Evolutionary conservation across 2,888 invertebrate genomes (phyloP), one percentile per base, ranked within the genome.

Genomic region (Ptycholaimellus sp.): DNA sequence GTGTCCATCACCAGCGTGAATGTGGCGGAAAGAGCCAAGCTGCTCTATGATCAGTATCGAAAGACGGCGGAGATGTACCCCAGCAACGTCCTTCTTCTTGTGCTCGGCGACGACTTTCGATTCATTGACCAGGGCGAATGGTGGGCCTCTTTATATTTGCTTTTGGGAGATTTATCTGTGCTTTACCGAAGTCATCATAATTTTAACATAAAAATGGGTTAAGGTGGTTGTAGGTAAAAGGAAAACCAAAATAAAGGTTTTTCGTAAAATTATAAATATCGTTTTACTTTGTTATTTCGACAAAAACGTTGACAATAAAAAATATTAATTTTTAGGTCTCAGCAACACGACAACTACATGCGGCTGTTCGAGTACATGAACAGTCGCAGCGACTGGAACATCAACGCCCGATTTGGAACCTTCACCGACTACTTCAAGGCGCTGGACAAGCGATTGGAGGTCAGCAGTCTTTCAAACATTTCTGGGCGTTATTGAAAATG

Each of bases 91-190:
- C 79, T 82, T 0, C 65, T 93, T 11, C 79, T 87, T 54, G 85
- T 85, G 0, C 66, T 93, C 2, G 93, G 93, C 0, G 93, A 93
- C 57, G 93, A 93, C 59, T 93, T 93, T 59, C 70, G 90, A n/a
- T n/a, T n/a, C n/a, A n/a, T n/a, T n/a, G n/a, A n/a, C n/a, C n/a
- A n/a, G n/a, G n/a, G n/a, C n/a, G n/a, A n/a, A n/a, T n/a, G n/a
- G n/a, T n/a, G n/a, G n/a, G n/a, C n/a, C n/a, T n/a, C n/a, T n/a
- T n/a, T n/a, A n/a, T n/a, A n/a, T n/a, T n/a, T n/a, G n/a, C n/a
- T n/a, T n/a, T n/a, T n/a, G n/a, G n/a, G n/a, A n/a, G n/a, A n/a
- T n/a, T n/a, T n/a, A n/a, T n/a, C n/a, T n/a, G n/a, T n/a, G n/a
- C n/a, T n/a, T n/a, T n/a, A n/a, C n/a, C n/a, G n/a, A n/a, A n/a